These are phyloP conservation scores for Ramphastos sulfuratus DNA, from an alignment of 2,113 vertebrate genomes.

Conservation along the genomic window DNA sequence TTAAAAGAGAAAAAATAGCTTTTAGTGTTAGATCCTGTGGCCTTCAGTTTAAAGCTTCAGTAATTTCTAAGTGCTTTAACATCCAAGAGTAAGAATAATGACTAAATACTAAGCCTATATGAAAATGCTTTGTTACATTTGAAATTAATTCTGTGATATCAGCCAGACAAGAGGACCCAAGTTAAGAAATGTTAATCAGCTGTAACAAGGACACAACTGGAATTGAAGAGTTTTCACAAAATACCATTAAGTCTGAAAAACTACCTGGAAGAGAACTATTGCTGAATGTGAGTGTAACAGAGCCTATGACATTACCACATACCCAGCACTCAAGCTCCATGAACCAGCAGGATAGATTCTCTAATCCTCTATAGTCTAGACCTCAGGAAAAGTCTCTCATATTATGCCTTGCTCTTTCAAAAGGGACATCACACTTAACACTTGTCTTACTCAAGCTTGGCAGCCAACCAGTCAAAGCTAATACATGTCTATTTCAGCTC, in stretches of 20 bases:
- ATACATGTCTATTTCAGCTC: neutral
- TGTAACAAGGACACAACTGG: neutral
- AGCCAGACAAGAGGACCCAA: neutral
- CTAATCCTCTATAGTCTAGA: neutral
- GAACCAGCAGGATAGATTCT: neutral
- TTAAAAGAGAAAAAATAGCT: neutral
- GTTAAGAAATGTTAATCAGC: neutral
- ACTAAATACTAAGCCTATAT: neutral
- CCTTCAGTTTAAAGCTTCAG: neutral
- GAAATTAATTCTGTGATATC: neutral
- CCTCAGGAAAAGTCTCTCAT: neutral
- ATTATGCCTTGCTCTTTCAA: neutral
- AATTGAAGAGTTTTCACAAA: neutral
- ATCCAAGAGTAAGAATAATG: neutral
- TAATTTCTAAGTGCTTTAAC: neutral
- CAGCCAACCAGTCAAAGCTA: neutral
- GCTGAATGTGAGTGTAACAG: neutral
- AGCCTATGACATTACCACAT: neutral
- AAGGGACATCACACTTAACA: neutral
- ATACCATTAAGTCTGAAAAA: neutral
- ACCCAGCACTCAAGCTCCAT: neutral
- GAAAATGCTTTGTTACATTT: neutral
- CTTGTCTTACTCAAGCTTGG: neutral
- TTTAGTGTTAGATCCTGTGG: neutral
- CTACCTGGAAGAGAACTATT: neutral